Evolutionary conservation across 2,888 invertebrate genomes (phyloP), one percentile per base, ranked within the genome.

Genomic region (Cerceris rybyensis): DNA sequence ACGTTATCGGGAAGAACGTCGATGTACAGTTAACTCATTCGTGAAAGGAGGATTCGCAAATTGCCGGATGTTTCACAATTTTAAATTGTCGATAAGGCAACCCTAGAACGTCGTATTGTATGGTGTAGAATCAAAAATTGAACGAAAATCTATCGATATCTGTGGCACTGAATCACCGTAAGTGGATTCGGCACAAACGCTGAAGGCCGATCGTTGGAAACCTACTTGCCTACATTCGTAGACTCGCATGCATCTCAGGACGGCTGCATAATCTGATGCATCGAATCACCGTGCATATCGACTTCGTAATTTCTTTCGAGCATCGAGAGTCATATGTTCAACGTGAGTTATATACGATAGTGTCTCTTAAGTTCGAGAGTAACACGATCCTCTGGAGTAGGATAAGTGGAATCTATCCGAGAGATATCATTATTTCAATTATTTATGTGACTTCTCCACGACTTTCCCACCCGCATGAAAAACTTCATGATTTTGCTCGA

Each of bases 141-240:
- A 42, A 42, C 69, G 60, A 78, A 69, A 67, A 78, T 70, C 78
- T 64, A 70, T 55, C 54, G 68, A 39, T 46, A 52, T 58, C 50
- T 70, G 55, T 67, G 59, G 55, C 61, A 54, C 68, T 39, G 71
- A 57, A 55, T 72, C 78, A 50, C 75, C 72, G 75, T 63, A 71
- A 70, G 72, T 66, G 70, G 73, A 74, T 80, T 70, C 81, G 73
- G 55, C 69, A 64, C 54, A 42, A 49, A 64, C 41, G 65, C 17
- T 41, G 66, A 69, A 74, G 76, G 57, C 65, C 65, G 80, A 82
- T 78, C 71, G 80, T 39, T 69, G 67, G 78, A 70, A 84, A 75
- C 86, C 86, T 84, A 86, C 86, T 86, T 86, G 84, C 86, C 86
- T 86, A 86, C 81, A 86, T 85, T 79, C 76, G 54, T 81, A 64